Percentiles rank a stretch among this genome's conserved stretches.
Conservation (phyloP, 2,113 vertebrate species). For the Podilymbus podiceps region DNA sequence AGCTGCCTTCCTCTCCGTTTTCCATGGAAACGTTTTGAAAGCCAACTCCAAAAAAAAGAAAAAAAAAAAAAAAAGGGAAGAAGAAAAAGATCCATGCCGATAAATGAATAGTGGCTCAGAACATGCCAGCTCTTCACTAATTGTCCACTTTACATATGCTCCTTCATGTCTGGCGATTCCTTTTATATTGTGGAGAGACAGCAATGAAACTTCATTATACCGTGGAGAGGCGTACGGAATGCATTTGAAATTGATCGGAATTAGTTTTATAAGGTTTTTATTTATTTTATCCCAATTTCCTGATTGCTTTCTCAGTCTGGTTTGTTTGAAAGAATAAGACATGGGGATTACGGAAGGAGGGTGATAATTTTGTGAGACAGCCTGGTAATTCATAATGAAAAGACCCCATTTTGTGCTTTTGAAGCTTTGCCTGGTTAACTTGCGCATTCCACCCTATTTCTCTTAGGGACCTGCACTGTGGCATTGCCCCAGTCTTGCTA, state of each 20-base stretch:
- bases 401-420: background rate
- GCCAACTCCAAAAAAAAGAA: background rate
- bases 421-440: background rate
- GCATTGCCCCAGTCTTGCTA: background rate
- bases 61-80: no score
- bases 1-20: conserved; percentile 48
- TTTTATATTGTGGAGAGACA: conserved; percentile 8
- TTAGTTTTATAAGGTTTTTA: background rate
- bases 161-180: background rate
- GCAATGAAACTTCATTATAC: conserved; percentile 5
- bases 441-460: background rate
- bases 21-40: conserved; percentile 59
- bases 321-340: background rate
- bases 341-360: background rate
- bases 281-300: background rate
- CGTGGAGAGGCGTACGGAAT: background rate
- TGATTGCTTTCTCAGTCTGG: background rate
- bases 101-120: conserved; percentile 43
- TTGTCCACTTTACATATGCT: conserved; percentile 37
- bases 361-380: background rate
- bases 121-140: conserved; percentile 28
- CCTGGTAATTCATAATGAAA: background rate
- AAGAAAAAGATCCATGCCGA: background rate
- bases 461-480: background rate
- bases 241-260: background rate